These are phyloP conservation scores for Pimpla rufipes DNA, from an alignment of 2,888 invertebrate genomes.

Conservation along the genomic window DNA sequence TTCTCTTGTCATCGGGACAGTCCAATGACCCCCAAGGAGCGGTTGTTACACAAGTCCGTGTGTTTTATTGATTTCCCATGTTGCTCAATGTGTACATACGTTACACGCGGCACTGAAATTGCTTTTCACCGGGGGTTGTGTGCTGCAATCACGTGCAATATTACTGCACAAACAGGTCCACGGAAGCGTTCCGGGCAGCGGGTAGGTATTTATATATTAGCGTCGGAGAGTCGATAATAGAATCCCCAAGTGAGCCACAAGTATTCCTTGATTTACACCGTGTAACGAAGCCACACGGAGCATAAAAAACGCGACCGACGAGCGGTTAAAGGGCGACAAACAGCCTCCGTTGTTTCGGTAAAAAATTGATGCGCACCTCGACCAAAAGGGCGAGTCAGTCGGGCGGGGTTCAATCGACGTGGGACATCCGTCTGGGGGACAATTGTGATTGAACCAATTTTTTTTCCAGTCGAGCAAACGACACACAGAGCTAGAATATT, in stretches of 20 bases:
- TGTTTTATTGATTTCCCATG: constrained; percentile 62
- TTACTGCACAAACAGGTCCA: constrained; percentile 28
- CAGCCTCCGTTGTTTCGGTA: not conserved
- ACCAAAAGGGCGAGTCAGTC: too few species aligned
- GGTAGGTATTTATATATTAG: not conserved
- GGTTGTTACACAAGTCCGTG: constrained; percentile 19
- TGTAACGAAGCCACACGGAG: not conserved
- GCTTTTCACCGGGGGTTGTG: not conserved
- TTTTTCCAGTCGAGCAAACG: too few species aligned
- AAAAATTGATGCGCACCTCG: not conserved
- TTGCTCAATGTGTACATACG: constrained; percentile 39
- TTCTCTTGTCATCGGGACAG: constrained; percentile 27
- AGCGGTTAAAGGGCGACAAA: too few species aligned
- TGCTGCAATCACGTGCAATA: constrained; percentile 25
- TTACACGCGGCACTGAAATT: constrained; percentile 36
- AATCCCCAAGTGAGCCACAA: not conserved
- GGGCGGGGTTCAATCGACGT: not conserved
- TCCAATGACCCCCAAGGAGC: constrained; percentile 19
- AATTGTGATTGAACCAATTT: too few species aligned
- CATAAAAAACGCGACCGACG: not conserved
- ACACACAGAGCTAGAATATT: too few species aligned
- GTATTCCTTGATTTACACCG: constrained; percentile 26
- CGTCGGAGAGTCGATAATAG: not conserved
- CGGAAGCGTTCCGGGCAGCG: constrained; percentile 10
- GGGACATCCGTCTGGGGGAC: not conserved